phyloP scores from a whole-genome alignment of 2,888 invertebrate species.

The Athrips mouffetella region DNA sequence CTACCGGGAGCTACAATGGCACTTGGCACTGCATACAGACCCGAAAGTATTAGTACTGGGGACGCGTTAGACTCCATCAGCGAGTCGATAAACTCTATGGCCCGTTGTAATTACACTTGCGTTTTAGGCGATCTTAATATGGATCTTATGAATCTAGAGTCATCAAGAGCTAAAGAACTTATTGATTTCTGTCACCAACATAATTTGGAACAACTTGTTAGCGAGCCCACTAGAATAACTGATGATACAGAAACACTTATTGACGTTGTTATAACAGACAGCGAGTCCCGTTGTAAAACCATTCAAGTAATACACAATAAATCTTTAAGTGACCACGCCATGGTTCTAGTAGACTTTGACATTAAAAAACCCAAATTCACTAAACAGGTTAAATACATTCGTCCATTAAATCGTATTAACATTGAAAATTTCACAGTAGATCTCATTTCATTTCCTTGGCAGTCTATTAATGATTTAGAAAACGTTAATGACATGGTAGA shows the following conservation, averaged over 20 bases:
- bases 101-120: conserved; percentile 17
- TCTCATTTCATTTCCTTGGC: no score
- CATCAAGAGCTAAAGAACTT: conserved; percentile 7
- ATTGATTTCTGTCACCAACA: conserved; percentile 11
- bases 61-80: conserved; percentile 21
- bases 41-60: conserved; percentile 16
- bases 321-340: conserved; percentile 14
- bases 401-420: no score
- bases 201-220: conserved; percentile 19
- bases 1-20: conserved; percentile 22
- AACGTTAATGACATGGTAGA: no score
- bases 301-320: conserved; percentile 13
- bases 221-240: conserved; percentile 20
- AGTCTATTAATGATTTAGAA: no score
- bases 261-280: conserved; percentile 19
- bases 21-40: conserved; percentile 26
- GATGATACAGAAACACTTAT: conserved; percentile 14
- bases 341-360: conserved; percentile 13
- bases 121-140: conserved; percentile 21
- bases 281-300: background rate
- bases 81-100: conserved; percentile 19
- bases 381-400: no score
- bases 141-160: conserved; percentile 11
- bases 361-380: conserved; percentile 14
- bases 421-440: no score